Evolutionary conservation across 2,113 vertebrate genomes (phyloP).

Genomic region (Halcyon malimbica): DNA sequence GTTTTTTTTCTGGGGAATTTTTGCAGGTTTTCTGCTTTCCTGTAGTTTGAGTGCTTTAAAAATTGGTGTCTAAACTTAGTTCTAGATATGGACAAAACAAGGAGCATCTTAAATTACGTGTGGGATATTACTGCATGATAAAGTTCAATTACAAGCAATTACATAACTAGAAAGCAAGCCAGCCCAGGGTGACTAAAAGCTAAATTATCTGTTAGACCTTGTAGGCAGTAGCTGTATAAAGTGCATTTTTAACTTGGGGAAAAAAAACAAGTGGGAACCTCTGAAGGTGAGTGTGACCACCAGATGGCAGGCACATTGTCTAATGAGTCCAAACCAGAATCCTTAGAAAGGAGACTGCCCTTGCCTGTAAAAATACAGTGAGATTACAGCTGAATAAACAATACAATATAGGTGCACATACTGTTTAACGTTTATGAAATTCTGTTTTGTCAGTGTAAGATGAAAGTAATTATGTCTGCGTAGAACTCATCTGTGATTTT

Average conservation of each 20-base stretch:
- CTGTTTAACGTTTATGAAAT: no score
- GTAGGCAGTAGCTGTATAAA: neutral
- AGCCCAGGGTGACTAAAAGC: neutral
- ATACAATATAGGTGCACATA: neutral
- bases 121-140: neutral
- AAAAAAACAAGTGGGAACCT: neutral
- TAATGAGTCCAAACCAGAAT: neutral
- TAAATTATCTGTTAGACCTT: neutral
- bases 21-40: neutral
- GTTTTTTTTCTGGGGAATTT: neutral
- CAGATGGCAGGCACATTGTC: slow-evolving; percentile 53
- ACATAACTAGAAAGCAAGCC: neutral
- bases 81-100: rapidly evolving
- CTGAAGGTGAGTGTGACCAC: neutral
- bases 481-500: neutral
- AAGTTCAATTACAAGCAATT: neutral
- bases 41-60: neutral
- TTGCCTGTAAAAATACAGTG: neutral
- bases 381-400: neutral
- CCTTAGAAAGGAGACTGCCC: neutral
- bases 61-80: neutral
- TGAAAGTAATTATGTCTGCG: neutral
- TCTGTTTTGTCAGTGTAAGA: neutral
- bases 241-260: neutral
- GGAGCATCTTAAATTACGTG: neutral